phyloP scores from a whole-genome alignment of 2,113 vertebrate genomes.

The Leptobrachium leishanense region DNA sequence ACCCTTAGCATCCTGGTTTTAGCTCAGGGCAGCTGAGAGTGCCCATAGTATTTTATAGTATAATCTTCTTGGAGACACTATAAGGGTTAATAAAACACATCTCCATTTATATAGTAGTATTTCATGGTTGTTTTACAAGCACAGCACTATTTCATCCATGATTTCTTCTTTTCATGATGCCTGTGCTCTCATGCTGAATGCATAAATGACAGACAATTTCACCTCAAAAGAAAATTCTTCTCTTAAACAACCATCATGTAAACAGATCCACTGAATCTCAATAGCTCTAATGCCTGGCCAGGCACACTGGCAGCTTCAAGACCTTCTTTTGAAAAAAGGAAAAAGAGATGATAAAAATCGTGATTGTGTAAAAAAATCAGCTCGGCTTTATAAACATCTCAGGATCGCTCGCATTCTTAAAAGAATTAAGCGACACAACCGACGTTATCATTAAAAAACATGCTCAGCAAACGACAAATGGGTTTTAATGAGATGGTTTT shows the following conservation, averaged over 20 bases:
- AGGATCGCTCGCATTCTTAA: constrained; percentile 10
- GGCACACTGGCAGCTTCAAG: constrained; percentile 1
- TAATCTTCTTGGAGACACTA: background rate
- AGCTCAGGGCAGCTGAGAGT: no score
- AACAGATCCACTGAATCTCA: constrained; percentile 5
- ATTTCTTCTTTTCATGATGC: constrained; percentile 38
- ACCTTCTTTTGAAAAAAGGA: constrained; percentile 6
- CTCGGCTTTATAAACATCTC: background rate
- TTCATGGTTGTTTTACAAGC: constrained; percentile 39
- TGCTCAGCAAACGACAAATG: constrained; percentile 19
- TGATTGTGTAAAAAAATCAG: background rate
- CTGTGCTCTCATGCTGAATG: constrained; percentile 25
- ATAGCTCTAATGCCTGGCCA: background rate
- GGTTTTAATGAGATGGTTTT: constrained; percentile 34
- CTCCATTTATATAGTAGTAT: background rate
- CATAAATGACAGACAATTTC: constrained; percentile 43
- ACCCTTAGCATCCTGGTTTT: no score
- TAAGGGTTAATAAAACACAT: constrained; percentile 5
- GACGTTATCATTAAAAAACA: constrained; percentile 4
- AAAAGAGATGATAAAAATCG: constrained; percentile 3
- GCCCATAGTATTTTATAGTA: no score
- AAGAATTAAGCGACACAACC: constrained; percentile 19
- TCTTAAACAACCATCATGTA: constrained; percentile 17
- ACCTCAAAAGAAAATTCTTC: constrained; percentile 14
- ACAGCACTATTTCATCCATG: constrained; percentile 34